Percentiles rank a stretch among this genome's conserved stretches.
These are phyloP conservation scores for Triplophysa rosa DNA, from an alignment of 2,113 vertebrate genomes.

Conservation along the genomic window DNA sequence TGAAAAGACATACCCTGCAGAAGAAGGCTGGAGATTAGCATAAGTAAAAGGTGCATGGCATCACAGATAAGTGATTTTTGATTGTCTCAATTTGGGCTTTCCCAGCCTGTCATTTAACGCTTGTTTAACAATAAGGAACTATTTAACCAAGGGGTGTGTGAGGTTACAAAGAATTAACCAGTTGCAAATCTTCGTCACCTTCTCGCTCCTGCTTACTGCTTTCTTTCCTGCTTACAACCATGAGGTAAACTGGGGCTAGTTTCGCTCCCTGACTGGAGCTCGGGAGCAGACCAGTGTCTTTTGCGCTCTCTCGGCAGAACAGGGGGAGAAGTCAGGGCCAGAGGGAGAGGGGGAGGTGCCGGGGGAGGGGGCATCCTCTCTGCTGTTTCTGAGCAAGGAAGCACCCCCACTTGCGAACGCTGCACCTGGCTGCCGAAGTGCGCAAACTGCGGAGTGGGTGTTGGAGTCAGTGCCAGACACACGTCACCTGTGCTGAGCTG, in stretches of 20 bases:
- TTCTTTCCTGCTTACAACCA: constrained; percentile 74
- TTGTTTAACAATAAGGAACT: constrained; percentile 21
- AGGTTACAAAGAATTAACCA: constrained; percentile 34
- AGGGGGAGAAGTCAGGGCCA: constrained; percentile 13
- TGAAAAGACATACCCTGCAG: constrained; percentile 75
- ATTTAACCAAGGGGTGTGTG: constrained; percentile 36
- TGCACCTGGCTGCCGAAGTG: constrained; percentile 56
- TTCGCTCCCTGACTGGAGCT: constrained; percentile 59
- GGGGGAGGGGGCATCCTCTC: constrained; percentile 70
- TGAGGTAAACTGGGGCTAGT: constrained; percentile 76
- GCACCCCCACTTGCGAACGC: constrained; percentile 43
- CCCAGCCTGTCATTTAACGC: constrained; percentile 50
- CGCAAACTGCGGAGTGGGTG: constrained; percentile 48
- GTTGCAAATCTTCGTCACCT: constrained; percentile 61
- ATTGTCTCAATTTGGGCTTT: constrained; percentile 67
- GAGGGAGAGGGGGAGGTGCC: constrained; percentile 62
- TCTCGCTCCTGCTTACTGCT: constrained; percentile 62
- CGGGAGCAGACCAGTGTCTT: constrained; percentile 77
- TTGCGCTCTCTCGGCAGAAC: constrained; percentile 60
- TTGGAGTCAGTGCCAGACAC: constrained; percentile 76
- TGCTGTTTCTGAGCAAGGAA: constrained; percentile 56
- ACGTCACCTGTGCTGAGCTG: constrained; percentile 75
- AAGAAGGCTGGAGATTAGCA: constrained; percentile 65
- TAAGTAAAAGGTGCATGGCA: constrained; percentile 66
- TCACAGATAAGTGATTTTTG: constrained; percentile 70